Percentiles rank a stretch among this genome's conserved stretches.
Evolutionary conservation across 2,888 invertebrate species (phyloP).

Genomic region (Athetis lepigone): DNA sequence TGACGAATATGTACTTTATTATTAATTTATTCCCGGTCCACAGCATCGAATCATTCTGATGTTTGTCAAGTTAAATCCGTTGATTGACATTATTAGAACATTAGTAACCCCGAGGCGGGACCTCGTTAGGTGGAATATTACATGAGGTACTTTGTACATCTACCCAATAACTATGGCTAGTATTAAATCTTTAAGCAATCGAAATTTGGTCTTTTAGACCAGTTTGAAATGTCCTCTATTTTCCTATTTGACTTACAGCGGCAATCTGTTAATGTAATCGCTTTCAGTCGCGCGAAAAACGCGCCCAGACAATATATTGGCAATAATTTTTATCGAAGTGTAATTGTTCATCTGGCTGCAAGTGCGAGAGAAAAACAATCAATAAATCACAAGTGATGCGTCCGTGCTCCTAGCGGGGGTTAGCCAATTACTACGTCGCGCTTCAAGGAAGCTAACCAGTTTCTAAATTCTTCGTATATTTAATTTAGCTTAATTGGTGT

Average conservation of each 20-base stretch:
- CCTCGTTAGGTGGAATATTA: constrained; percentile 13
- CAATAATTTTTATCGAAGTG: constrained; percentile 70
- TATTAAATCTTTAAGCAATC: not conserved
- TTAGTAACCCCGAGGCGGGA: constrained; percentile 1
- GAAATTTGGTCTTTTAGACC: too few relatives aligned
- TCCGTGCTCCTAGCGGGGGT: constrained; percentile 85
- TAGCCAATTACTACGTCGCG: constrained; percentile 89
- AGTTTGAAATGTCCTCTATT: too few relatives aligned
- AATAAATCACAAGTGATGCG: constrained; percentile 85
- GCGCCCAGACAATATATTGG: constrained; percentile 52
- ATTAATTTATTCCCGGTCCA: constrained; percentile 18
- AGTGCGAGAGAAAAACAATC: constrained; percentile 71
- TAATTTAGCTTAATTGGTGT: constrained; percentile 90
- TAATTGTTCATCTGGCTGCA: constrained; percentile 71
- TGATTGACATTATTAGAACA: constrained; percentile 34
- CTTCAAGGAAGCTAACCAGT: constrained; percentile 90
- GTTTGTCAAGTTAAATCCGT: constrained; percentile 19
- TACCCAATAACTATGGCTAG: not conserved
- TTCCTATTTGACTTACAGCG: too few relatives aligned
- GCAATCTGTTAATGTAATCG: too few relatives aligned
- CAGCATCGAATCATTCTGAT: constrained; percentile 11
- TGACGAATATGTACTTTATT: constrained; percentile 20
- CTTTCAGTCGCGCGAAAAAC: too few relatives aligned
- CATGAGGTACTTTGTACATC: not conserved
- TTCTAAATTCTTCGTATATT: constrained; percentile 91